Percentiles rank a stretch among this genome's conserved stretches.
Evolutionary conservation across 2,888 invertebrate species (phyloP).

Genomic region (Ferdinandea cuprea): DNA sequence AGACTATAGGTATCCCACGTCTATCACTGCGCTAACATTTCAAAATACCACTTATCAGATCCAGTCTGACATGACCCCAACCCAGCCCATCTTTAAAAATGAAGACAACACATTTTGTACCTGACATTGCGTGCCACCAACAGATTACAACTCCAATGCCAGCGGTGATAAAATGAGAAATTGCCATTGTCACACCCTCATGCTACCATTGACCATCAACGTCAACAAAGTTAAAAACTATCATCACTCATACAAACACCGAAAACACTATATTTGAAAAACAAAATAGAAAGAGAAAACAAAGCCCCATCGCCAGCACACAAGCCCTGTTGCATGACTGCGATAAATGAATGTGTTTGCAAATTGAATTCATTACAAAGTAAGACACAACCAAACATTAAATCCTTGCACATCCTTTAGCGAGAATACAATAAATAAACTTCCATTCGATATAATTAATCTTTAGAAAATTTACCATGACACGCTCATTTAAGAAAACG

Average conservation of each 20-base stretch:
- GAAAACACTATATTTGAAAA: not conserved
- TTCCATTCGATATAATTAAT: constrained; percentile 60
- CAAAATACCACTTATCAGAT: constrained; percentile 22
- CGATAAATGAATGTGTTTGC: constrained; percentile 58
- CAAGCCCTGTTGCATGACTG: constrained; percentile 52
- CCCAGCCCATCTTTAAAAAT: constrained; percentile 28
- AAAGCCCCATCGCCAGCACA: constrained; percentile 4
- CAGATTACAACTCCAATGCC: constrained; percentile 55
- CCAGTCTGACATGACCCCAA: not conserved
- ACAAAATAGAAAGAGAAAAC: not conserved
- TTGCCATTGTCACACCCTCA: constrained; percentile 70
- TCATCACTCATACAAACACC: constrained; percentile 61
- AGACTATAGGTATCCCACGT: not conserved
- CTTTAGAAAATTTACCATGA: constrained; percentile 50
- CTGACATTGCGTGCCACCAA: constrained; percentile 67
- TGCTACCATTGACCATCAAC: constrained; percentile 62
- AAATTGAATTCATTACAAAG: constrained; percentile 55
- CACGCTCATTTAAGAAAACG: constrained; percentile 40
- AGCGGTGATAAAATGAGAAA: constrained; percentile 71
- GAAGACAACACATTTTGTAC: constrained; percentile 51
- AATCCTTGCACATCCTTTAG: constrained; percentile 47
- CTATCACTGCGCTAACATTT: constrained; percentile 36
- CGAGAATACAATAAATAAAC: constrained; percentile 30
- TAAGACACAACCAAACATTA: constrained; percentile 19
- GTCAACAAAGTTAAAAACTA: constrained; percentile 71